Evolutionary conservation across 2,888 invertebrate genomes (phyloP).

Genomic region (Drosophila atripex): DNA sequence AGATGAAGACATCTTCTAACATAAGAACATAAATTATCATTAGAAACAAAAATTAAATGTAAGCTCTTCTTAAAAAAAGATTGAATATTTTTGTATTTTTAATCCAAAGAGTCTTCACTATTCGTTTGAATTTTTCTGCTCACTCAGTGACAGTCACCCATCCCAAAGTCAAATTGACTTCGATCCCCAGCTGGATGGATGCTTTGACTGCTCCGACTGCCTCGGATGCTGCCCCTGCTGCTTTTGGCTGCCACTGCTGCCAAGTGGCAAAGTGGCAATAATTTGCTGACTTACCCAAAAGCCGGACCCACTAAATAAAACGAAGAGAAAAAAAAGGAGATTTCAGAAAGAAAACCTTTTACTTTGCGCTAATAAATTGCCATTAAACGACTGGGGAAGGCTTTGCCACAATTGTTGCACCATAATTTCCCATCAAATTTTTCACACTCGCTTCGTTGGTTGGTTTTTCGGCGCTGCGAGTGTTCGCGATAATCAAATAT

Average conservation of each 20-base stretch:
- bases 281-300: conserved; percentile 53
- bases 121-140: conserved; percentile 4
- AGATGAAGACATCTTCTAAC: too few species aligned
- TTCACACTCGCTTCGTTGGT: conserved; percentile 64
- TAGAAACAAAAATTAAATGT: too few species aligned
- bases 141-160: conserved; percentile 25
- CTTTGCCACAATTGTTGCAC: conserved; percentile 74
- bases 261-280: conserved; percentile 72
- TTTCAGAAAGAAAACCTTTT: conserved; percentile 69
- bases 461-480: conserved; percentile 54
- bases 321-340: conserved; percentile 16
- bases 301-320: conserved; percentile 12
- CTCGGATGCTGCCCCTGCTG: conserved; percentile 29
- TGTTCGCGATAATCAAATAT: conserved; percentile 80
- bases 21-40: too few species aligned
- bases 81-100: too few species aligned
- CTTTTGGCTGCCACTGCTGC: conserved; percentile 38
- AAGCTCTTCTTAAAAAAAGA: too few species aligned
- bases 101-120: conserved; percentile 9
- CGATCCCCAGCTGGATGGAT: conserved; percentile 33
- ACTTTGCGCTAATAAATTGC: conserved; percentile 77
- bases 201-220: conserved; percentile 38
- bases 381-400: conserved; percentile 67
- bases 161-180: conserved; percentile 38
- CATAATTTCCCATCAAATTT: conserved; percentile 79